Percentiles rank a stretch among this genome's conserved stretches.
These are phyloP conservation scores for Syrista parreyssii DNA, from an alignment of 2,888 invertebrate species.

Conservation along the genomic window DNA sequence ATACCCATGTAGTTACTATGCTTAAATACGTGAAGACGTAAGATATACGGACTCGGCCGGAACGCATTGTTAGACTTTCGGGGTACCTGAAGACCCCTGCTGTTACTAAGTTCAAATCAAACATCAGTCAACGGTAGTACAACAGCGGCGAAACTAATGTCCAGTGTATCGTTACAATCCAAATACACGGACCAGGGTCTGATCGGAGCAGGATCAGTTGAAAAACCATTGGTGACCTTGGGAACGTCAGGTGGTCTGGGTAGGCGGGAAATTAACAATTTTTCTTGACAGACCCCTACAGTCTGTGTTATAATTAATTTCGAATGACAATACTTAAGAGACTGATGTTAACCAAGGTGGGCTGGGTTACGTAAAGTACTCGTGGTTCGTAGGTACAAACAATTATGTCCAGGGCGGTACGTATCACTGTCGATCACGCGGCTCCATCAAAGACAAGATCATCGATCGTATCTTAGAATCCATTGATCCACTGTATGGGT, in stretches of 20 bases:
- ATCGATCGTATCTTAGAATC: conserved; percentile 18
- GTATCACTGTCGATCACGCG: conserved; percentile 25
- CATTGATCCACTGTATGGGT: conserved; percentile 21
- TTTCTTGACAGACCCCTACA: neutral
- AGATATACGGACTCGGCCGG: neutral
- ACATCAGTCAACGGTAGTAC: conserved; percentile 48
- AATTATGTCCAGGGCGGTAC: conserved; percentile 21
- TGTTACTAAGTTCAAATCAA: conserved; percentile 40
- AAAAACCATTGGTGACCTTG: neutral
- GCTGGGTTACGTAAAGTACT: conserved; percentile 13
- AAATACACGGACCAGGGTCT: neutral
- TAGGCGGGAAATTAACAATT: neutral
- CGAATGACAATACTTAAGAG: neutral
- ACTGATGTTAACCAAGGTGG: neutral
- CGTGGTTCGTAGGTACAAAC: conserved; percentile 11
- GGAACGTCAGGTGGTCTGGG: neutral
- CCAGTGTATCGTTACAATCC: neutral
- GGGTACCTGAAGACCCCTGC: conserved; percentile 25
- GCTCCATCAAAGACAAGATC: conserved; percentile 21
- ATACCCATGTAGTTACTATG: neutral
- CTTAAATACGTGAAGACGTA: neutral
- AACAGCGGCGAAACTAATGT: conserved; percentile 24
- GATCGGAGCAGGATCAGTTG: conserved; percentile 9
- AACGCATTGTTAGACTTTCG: neutral
- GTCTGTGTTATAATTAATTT: neutral